Base-by-base conservation (phyloP, 2,888 invertebrate genomes). In the Aphelenchoides bicaudatus region DNA sequence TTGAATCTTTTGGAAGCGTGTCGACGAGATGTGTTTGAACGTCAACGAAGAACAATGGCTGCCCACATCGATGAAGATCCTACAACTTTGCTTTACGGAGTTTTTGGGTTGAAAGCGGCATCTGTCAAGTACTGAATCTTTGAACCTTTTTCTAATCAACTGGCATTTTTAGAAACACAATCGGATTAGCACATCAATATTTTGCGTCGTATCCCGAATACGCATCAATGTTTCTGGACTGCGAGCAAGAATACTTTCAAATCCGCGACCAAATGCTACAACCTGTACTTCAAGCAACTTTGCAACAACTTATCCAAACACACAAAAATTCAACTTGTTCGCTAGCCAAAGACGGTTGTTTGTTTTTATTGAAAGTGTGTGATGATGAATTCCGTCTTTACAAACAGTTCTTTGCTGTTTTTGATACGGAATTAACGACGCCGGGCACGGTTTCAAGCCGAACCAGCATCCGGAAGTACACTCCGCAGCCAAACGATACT, bases 361-460 rank as follows among this genome's bases (percentile, higher is more conserved):
- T 90, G 8, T 87, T 94, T 78, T 84, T 93, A 31, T 86, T 94
- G 31, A 90, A 93, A 80, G 87, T 94, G 0, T 92, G 91, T 67
- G 87, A 91, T 70, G 96, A 98, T 81, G 96, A 98, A 80, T 87
- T 90, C 73, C 87, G 89, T 65, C 84, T 98, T 2, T 96, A 88
- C 80, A 85, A 86, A 65, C 91, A 93, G 79, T 93, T 94, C 81
- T 96, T 96, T 79, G 84, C 85, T 0, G 83, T 83, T 83, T 60
- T 50, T 28, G 39, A 29, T 6, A 46, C 28, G 3, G 58, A 57
- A 25, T n/a, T n/a, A n/a, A 43, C 50, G 28, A 57, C 27, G 5
- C 2, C 37, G 34, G 21, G 19, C 19, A 46, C 52, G 2, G 1
- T 23, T 13, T 34, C 52, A 21, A 55, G 34, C 27, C 52, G 52